A percentile compares a stretch with the other conserved stretches of the same genome.
These are phyloP conservation scores for Trachelus stipa DNA, from an alignment of 2,888 invertebrate genomes.

Conservation along the genomic window DNA sequence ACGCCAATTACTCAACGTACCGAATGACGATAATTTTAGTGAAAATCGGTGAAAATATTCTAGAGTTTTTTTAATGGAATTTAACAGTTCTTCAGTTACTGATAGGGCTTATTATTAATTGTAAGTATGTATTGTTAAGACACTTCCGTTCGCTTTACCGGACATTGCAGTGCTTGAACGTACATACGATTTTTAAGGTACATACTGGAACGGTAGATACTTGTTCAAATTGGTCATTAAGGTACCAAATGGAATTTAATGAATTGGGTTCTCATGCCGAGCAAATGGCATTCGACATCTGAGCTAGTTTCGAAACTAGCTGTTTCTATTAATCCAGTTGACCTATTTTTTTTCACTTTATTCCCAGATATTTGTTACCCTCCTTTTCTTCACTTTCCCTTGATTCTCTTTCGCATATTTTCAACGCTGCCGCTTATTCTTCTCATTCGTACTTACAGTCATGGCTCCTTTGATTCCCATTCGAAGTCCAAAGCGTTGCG, in stretches of 20 bases:
- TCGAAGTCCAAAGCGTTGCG: neutral
- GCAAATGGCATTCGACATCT: conserved; percentile 9
- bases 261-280: conserved; percentile 24
- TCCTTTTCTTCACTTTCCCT: neutral
- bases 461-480: neutral
- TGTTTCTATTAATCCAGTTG: neutral
- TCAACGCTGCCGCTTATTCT: neutral
- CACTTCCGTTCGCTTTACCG: neutral
- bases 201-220: neutral
- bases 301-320: conserved; percentile 8
- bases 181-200: neutral
- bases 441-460: neutral
- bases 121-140: neutral
- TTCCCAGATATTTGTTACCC: neutral
- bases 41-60: conserved; percentile 19
- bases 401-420: neutral
- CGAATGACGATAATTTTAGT: conserved; percentile 33
- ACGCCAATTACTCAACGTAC: conserved; percentile 29
- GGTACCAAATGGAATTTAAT: conserved; percentile 15
- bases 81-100: conserved; percentile 8
- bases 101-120: neutral
- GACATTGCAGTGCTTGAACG: neutral
- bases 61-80: conserved; percentile 22
- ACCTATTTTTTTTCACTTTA: neutral
- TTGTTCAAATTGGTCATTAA: conserved; percentile 16